These are phyloP conservation scores for Salvelinus alpinus DNA, from an alignment of 2,113 vertebrate species.

Conservation along the genomic window DNA sequence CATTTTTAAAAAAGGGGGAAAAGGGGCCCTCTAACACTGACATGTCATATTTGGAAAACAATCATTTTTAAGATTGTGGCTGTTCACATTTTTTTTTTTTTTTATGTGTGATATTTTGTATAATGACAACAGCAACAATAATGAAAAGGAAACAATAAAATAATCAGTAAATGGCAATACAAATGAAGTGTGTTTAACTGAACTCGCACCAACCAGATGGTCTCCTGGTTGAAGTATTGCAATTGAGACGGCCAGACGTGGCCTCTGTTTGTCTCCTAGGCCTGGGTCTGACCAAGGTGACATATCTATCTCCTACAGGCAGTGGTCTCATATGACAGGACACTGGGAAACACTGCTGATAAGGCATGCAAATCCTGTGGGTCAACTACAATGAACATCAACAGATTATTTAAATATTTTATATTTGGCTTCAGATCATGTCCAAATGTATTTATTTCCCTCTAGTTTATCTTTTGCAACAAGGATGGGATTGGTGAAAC, in stretches of 20 bases:
- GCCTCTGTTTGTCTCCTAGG: too few species aligned
- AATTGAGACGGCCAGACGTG: not conserved
- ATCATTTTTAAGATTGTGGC: not conserved
- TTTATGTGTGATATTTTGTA: not conserved
- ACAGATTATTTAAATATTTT: not conserved
- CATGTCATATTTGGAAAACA: not conserved
- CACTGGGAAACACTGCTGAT: constrained; percentile 1
- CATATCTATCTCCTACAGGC: not conserved
- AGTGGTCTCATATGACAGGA: not conserved
- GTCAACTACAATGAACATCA: not conserved
- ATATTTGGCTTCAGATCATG: constrained; percentile 2
- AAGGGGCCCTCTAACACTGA: not conserved
- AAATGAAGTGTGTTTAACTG: not conserved
- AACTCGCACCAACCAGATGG: not conserved
- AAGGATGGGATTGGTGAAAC: not conserved
- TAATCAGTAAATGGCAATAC: not conserved
- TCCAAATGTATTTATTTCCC: not conserved
- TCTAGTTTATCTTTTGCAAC: not conserved
- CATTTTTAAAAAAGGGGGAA: too few species aligned
- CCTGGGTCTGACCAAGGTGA: too few species aligned
- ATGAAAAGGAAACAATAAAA: not conserved
- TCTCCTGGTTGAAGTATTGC: not conserved
- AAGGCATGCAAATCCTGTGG: not conserved
- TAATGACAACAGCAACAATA: not conserved
- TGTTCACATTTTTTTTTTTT: too few species aligned